Evolutionary conservation across 2,113 vertebrate genomes (phyloP), one percentile per base, ranked within the genome.

Genomic region (Chaetorhynchus papuensis): DNA sequence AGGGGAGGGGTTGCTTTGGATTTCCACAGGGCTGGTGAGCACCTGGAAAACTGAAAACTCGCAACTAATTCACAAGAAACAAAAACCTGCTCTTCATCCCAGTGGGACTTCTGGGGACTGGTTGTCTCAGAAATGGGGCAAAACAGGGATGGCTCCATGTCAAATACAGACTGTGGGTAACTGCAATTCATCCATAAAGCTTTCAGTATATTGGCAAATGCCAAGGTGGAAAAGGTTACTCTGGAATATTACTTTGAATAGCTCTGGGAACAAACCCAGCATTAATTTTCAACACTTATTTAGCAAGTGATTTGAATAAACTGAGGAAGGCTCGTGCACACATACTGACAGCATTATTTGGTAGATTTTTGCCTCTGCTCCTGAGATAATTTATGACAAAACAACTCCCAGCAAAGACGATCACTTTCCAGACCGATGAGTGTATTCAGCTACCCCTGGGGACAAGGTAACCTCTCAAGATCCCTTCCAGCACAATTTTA

Each of bases 181-280:
- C 59, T 10, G 15, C 23, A 81, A 74, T 47, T 49, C 41, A 44
- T 15, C 60, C 60, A 59, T 3, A 19, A 54, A 74, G 68, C 30
- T 2, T 23, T n/a, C 39, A 70, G 39, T 45, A 66, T 45, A 72
- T 31, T 90, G 71, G 50, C 50, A 93, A 82, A 94, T 39, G 44
- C 56, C 72, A 90, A 81, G 72, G 60, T 2, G 0, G 52, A 77
- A 90, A 90, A 92, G 52, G 47, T 70, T 93, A 61, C 53, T 87
- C 47, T 78, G 56, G 30, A 90, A 78, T 89, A 90, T 37, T 77
- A 81, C 6, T 90, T 60, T 63, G 71, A 95, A 94, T 71, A 54
- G 83, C 52, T 92, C 93, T 91, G 83, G 86, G 91, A 94, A 93
- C 47, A 89, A 94, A 75, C 52, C 76, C 93, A 95, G 61, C 72